Conservation (phyloP, 2,113 vertebrate genomes). For the Hepsetus odoe region DNA sequence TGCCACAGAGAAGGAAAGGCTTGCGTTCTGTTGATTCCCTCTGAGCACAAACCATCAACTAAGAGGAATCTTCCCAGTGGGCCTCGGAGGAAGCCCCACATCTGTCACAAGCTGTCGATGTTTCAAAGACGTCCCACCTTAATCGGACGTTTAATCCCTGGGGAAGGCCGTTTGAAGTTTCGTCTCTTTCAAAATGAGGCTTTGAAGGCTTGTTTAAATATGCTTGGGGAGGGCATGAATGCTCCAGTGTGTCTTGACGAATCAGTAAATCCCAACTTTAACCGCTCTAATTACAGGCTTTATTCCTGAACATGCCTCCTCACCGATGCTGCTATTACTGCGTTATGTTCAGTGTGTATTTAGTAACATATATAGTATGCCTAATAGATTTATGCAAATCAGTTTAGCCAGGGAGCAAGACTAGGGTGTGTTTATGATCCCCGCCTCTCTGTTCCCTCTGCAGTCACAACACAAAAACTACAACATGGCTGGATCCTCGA, state of each 20-base stretch:
- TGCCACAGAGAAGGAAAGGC: not conserved
- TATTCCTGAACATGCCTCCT: not conserved
- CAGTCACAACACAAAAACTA: slow-evolving; percentile 98
- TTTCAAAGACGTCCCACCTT: slow-evolving; percentile 33
- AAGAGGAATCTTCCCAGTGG: slow-evolving; percentile 42
- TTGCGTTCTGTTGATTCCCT: not conserved
- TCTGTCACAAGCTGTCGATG: slow-evolving; percentile 49
- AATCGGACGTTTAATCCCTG: slow-evolving; percentile 2
- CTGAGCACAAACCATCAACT: slow-evolving; percentile 34
- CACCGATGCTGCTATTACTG: not conserved
- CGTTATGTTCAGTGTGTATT: not conserved
- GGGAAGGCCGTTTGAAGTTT: slow-evolving; percentile 1
- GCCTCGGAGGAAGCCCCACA: slow-evolving; percentile 23
- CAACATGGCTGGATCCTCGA: slow-evolving; percentile 96
- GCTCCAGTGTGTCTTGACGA: not conserved
- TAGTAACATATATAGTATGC: not conserved
- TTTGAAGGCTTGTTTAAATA: slow-evolving; percentile 7
- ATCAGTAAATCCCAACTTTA: not conserved
- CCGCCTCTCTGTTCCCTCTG: slow-evolving; percentile 53
- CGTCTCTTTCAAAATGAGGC: slow-evolving; percentile 15
- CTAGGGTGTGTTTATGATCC: slow-evolving; percentile 40
- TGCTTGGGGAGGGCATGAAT: not conserved
- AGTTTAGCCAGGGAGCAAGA: not conserved
- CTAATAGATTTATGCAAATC: not conserved
- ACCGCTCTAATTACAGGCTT: not conserved